Base-by-base conservation (phyloP, 2,888 invertebrate species). In the Ariolimax columbianus region DNA sequence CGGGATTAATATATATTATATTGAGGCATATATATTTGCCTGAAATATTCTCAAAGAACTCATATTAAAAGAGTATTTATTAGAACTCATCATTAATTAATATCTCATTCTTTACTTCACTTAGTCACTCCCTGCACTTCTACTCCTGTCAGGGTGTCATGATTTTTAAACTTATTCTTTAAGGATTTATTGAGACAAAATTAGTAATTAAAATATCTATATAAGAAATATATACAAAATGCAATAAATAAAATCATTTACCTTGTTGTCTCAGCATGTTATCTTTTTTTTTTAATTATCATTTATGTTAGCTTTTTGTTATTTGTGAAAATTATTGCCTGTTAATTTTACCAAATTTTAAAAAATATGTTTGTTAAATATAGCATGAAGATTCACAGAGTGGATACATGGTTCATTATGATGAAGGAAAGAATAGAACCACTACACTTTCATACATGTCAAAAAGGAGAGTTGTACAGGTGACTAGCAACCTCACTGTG, bases 1-100 rank as follows among this genome's bases (percentile, higher is more conserved):
- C 51, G 47, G n/a, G 77, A 84, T 33, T 84, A 55, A 63, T 55
- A 23, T 9, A 63, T 9, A 63, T 63, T 11, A 63, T 55, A n/a
- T 43, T 19, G 11, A 72, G 51, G 38, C 7, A 26, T 26, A 38
- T 19, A 26, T 26, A 55, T 55, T 70, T 36, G 6, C 26, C 26
- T 38, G 17, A 70, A 38, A 38, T 1, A 3, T 7, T 23, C 36
- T 38, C 11, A 38, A 38, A 70, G 40, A 40, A 4, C 40, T 0
- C 40, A 19, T 38, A 23, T 23, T 70, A 19, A 38, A 19, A 38
- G 38, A 23, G 70, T 23, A 36, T 38, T 70, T 70, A 19, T 38
- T 17, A 70, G 38, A 19, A 70, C 23, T 70, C 23, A 19, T 36
- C 4, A 11, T 36, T 11, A 55, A 55, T 23, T 55, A 47, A 47